A percentile compares a stretch with the other conserved stretches of the same genome.
Conservation (phyloP, 2,113 vertebrate species). For the Halichoeres trimaculatus region DNA sequence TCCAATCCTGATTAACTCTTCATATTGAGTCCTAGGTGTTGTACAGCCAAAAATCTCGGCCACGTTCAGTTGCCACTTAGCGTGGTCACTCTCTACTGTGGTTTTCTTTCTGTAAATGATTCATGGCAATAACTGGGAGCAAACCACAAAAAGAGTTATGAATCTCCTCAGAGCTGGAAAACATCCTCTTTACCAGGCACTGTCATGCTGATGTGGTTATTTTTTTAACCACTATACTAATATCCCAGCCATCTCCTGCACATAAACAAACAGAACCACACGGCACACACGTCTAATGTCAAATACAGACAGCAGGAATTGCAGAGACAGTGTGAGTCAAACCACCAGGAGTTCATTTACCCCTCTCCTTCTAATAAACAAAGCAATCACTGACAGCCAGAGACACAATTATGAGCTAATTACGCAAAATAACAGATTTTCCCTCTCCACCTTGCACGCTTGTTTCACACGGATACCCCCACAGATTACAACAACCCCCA, state of each 20-base stretch:
- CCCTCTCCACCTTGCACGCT: conserved; percentile 58
- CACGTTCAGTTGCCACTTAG: too few relatives aligned
- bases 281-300: conserved; percentile 20
- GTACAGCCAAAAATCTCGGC: too few relatives aligned
- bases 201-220: conserved; percentile 8
- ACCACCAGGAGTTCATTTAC: conserved; percentile 56
- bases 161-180: conserved; percentile 4
- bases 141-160: too few relatives aligned
- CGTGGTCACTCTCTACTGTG: too few relatives aligned
- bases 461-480: conserved; percentile 54
- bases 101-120: neutral
- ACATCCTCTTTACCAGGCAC: conserved; percentile 23
- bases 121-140: neutral
- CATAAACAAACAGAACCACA: conserved; percentile 23
- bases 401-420: conserved; percentile 77
- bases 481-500: conserved; percentile 52
- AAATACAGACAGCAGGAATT: conserved; percentile 28
- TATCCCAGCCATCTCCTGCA: conserved; percentile 6
- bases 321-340: conserved; percentile 29
- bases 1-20: too few relatives aligned
- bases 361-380: conserved; percentile 69
- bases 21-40: too few relatives aligned
- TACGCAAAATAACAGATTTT: conserved; percentile 79
- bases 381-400: conserved; percentile 74
- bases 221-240: conserved; percentile 17